Conservation (phyloP, 2,113 vertebrate genomes). For the Cairina moschata region DNA sequence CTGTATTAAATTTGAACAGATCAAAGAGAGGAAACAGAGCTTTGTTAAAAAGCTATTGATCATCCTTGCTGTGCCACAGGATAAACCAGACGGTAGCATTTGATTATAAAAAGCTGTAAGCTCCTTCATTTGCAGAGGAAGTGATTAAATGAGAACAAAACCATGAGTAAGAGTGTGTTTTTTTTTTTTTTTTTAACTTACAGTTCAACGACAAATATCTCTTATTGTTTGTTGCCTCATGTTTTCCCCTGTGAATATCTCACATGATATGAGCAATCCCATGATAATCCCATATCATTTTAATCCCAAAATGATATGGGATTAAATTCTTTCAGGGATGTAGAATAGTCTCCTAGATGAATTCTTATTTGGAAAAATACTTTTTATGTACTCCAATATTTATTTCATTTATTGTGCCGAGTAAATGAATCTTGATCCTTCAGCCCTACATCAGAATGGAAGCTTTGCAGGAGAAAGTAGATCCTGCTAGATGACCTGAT, state of each 20-base stretch:
- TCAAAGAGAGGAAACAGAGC: slow-evolving; percentile 9
- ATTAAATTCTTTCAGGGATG: background rate
- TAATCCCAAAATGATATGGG: too few species aligned
- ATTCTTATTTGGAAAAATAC: background rate
- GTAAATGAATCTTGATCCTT: background rate
- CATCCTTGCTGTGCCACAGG: background rate
- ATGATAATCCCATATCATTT: too few species aligned
- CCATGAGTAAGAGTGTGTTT: fast-evolving
- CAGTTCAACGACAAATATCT: background rate
- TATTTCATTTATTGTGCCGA: background rate
- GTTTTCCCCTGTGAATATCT: background rate
- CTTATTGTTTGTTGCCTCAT: background rate
- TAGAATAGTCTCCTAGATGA: background rate
- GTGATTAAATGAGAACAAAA: background rate
- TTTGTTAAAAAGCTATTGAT: background rate
- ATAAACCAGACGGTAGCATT: background rate
- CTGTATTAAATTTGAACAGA: background rate
- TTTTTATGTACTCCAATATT: background rate
- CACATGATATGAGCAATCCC: background rate
- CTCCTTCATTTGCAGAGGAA: background rate
- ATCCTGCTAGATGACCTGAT: background rate
- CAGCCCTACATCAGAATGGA: background rate
- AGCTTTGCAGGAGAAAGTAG: background rate
- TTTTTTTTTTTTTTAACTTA: background rate
- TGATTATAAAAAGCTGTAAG: background rate